Conservation (phyloP, 2,113 vertebrate species). For the Ondatra zibethicus region DNA sequence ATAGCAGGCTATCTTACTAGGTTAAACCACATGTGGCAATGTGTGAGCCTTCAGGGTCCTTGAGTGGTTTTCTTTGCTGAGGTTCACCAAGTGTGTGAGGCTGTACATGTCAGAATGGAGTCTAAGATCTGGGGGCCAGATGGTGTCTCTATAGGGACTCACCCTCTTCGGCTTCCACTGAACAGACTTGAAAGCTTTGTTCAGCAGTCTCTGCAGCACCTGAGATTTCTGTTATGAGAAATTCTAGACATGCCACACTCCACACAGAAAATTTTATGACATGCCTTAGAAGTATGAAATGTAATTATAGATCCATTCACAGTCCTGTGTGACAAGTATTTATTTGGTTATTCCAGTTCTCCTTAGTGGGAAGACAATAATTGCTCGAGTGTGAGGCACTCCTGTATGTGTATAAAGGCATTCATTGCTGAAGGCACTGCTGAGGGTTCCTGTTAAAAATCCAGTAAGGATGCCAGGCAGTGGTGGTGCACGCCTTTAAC, state of each 20-base stretch:
- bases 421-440: not conserved
- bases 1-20: not conserved
- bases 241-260: not conserved
- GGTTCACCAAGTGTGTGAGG: not conserved
- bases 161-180: not conserved
- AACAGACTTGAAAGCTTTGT: constrained; percentile 4
- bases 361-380: not conserved
- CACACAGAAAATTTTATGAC: constrained; percentile 31
- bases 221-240: constrained; percentile 32
- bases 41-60: not conserved
- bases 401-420: not conserved
- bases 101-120: not conserved
- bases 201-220: not conserved
- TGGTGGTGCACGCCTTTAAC: too few relatives aligned
- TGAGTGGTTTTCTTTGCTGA: not conserved
- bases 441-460: not conserved
- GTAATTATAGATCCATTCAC: constrained; percentile 17
- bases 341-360: constrained; percentile 33
- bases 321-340: not conserved
- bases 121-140: not conserved
- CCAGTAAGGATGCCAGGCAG: too few relatives aligned
- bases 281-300: not conserved
- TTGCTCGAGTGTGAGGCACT: not conserved
- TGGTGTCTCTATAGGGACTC: not conserved
- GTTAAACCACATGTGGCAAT: not conserved